These are phyloP conservation scores for Caenorhabditis macrosperma DNA, from an alignment of 2,888 invertebrate genomes.

Conservation along the genomic window DNA sequence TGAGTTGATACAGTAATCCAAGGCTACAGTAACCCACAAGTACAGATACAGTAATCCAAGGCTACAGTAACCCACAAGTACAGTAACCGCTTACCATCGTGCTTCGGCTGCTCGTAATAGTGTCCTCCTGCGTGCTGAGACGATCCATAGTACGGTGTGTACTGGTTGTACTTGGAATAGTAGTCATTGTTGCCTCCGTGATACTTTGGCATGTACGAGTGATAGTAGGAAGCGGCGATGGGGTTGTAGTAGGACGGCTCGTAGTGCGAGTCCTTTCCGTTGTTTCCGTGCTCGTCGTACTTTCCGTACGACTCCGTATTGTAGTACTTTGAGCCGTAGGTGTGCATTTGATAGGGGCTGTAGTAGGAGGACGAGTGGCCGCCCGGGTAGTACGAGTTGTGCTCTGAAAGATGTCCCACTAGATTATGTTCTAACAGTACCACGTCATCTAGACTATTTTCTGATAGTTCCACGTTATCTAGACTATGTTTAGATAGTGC, in stretches of 20 bases:
- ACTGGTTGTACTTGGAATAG: conserved; percentile 44
- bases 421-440: too few species aligned
- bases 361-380: conserved; percentile 54
- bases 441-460: too few species aligned
- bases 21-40: too few species aligned
- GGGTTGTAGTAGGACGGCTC: conserved; percentile 49
- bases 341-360: conserved; percentile 42
- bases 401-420: conserved; percentile 45
- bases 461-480: too few species aligned
- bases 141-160: conserved; percentile 54
- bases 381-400: conserved; percentile 55
- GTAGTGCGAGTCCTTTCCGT: conserved; percentile 38
- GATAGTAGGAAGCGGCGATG: conserved; percentile 46
- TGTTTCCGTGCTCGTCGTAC: conserved; percentile 47
- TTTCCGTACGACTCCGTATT: conserved; percentile 58
- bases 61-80: neutral
- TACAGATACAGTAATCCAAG: too few species aligned
- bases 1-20: too few species aligned
- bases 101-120: conserved; percentile 52
- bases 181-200: conserved; percentile 52
- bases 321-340: conserved; percentile 57
- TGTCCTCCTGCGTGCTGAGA: conserved; percentile 4
- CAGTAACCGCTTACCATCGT: conserved; percentile 39
- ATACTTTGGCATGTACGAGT: conserved; percentile 56
- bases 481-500: too few species aligned